These are phyloP conservation scores for Mallotus villosus DNA, from an alignment of 2,797 vertebrate genomes.

Conservation along the genomic window DNA sequence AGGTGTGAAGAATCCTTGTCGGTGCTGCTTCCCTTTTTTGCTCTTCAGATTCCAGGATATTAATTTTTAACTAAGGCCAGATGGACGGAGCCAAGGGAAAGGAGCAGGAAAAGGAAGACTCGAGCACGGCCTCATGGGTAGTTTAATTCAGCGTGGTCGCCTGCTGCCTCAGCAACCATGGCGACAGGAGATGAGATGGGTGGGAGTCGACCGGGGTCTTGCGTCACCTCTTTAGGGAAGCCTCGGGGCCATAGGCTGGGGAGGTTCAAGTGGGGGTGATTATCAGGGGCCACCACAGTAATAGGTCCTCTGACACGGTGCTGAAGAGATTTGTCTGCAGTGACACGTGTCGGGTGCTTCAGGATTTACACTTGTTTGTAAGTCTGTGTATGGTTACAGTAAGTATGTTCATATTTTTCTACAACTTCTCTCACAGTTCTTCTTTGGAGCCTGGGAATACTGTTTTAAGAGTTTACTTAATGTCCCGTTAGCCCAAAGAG, in stretches of 20 bases:
- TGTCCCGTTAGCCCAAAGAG: background rate
- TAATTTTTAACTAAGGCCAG: conserved; percentile 74
- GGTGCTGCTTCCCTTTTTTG: background rate
- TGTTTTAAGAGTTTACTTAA: no score
- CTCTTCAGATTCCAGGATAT: conserved; percentile 49
- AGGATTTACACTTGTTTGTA: background rate
- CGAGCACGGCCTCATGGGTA: conserved; percentile 43
- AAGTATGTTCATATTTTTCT: background rate
- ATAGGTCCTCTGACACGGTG: conserved; percentile 2
- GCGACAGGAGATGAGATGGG: conserved; percentile 25
- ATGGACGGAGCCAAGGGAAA: conserved; percentile 51
- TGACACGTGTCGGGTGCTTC: background rate
- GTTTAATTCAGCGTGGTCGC: conserved; percentile 67
- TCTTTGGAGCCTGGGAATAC: no score
- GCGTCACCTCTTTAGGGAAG: conserved; percentile 19
- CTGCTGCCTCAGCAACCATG: conserved; percentile 40
- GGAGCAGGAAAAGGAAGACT: conserved; percentile 38
- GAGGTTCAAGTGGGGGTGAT: conserved; percentile 5
- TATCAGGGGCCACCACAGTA: background rate
- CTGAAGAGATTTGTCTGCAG: background rate
- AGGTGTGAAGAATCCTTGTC: conserved; percentile 1
- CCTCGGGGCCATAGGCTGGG: background rate
- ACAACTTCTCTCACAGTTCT: background rate
- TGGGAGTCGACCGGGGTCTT: conserved; percentile 6
- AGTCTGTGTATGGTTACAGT: background rate